Percentiles rank a stretch among this genome's conserved stretches.
Evolutionary conservation across 2,888 invertebrate genomes (phyloP).

Genomic region (Trichopoda pennipes): DNA sequence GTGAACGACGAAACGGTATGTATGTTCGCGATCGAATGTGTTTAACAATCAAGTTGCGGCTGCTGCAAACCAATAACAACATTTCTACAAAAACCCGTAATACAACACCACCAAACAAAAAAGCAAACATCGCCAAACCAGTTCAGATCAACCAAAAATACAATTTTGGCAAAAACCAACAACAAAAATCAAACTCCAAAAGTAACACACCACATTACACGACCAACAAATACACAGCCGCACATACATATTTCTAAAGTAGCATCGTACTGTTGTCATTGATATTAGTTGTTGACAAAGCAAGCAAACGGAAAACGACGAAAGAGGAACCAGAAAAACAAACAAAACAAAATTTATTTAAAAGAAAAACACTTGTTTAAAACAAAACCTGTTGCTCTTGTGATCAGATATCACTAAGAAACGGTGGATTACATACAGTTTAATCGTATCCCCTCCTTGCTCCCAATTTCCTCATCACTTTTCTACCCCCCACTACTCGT

Average conservation of each 20-base stretch:
- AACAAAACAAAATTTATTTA: slow-evolving; percentile 42
- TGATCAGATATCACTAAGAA: slow-evolving; percentile 54
- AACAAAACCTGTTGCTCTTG: slow-evolving; percentile 68
- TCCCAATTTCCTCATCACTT: slow-evolving; percentile 22
- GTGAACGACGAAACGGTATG: slow-evolving; percentile 79
- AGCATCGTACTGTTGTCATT: slow-evolving; percentile 55
- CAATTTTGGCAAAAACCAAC: slow-evolving; percentile 55
- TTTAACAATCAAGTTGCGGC: slow-evolving; percentile 69
- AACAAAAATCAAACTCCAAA: slow-evolving; percentile 50
- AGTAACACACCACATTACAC: slow-evolving; percentile 48
- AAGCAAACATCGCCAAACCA: slow-evolving; percentile 69
- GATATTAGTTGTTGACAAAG: slow-evolving; percentile 37
- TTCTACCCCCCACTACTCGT: neutral
- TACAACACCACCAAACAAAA: slow-evolving; percentile 72
- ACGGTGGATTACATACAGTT: slow-evolving; percentile 46
- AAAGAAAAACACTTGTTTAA: slow-evolving; percentile 67
- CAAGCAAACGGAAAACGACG: slow-evolving; percentile 40
- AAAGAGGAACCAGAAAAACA: slow-evolving; percentile 52
- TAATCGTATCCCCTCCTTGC: slow-evolving; percentile 46
- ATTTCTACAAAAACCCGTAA: slow-evolving; percentile 64
- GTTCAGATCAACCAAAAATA: slow-evolving; percentile 65
- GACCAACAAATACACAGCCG: slow-evolving; percentile 22
- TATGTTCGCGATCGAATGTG: slow-evolving; percentile 69
- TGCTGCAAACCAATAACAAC: slow-evolving; percentile 69
- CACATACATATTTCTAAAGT: slow-evolving; percentile 7